phyloP scores from a whole-genome alignment of 2,888 invertebrate species.

The Horisme vitalbata region DNA sequence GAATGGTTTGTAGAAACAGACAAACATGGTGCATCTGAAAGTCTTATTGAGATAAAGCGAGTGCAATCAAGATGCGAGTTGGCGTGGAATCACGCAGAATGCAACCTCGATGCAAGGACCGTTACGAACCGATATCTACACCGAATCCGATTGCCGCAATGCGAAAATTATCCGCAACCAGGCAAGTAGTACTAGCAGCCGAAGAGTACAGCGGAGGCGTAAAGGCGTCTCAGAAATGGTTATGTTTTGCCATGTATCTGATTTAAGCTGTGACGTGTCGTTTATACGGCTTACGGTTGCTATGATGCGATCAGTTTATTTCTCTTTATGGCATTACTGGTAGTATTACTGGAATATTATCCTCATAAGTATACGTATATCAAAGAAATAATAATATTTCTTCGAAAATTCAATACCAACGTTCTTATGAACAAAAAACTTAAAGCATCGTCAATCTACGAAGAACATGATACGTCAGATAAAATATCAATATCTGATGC shows the following conservation, averaged over 20 bases:
- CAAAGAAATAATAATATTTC: no score
- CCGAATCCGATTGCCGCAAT: conserved; percentile 73
- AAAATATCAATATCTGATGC: conserved; percentile 34
- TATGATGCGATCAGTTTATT: conserved; percentile 67
- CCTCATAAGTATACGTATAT: conserved; percentile 12
- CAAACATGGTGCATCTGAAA: conserved; percentile 35
- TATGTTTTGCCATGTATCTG: conserved; percentile 77
- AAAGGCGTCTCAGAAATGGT: conserved; percentile 70
- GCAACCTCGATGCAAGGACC: conserved; percentile 68
- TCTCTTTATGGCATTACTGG: conserved; percentile 54
- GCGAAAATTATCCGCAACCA: conserved; percentile 73
- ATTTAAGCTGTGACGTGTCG: conserved; percentile 71
- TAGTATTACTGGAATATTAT: conserved; percentile 43
- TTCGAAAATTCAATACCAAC: conserved; percentile 2
- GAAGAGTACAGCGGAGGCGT: conserved; percentile 65
- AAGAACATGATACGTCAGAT: conserved; percentile 23
- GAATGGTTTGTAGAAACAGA: conserved; percentile 10
- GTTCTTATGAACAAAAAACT: conserved; percentile 19
- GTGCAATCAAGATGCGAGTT: conserved; percentile 60
- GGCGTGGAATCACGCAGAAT: conserved; percentile 63
- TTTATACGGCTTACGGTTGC: conserved; percentile 65
- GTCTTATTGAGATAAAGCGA: conserved; percentile 50
- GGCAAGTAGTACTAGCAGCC: conserved; percentile 37
- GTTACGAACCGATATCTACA: conserved; percentile 69
- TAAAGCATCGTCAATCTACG: conserved; percentile 17